A percentile compares a stretch with the other conserved stretches of the same genome.
These are phyloP conservation scores for Gadus chalcogrammus DNA, from an alignment of 2,113 vertebrate genomes.

Conservation along the genomic window DNA sequence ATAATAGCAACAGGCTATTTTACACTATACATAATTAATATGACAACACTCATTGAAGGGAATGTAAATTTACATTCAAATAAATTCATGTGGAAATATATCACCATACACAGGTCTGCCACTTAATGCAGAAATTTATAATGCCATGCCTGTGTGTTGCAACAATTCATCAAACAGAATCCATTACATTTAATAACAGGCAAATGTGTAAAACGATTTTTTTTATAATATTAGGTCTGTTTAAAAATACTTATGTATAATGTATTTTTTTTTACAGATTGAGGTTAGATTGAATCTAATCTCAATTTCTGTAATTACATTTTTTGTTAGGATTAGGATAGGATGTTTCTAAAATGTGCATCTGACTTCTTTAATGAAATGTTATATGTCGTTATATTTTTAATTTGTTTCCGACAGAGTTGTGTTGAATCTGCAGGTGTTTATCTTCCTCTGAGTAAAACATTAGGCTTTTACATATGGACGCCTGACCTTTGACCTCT, in stretches of 20 bases:
- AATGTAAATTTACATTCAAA: no score
- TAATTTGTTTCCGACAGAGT: slow-evolving; percentile 27
- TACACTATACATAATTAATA: no score
- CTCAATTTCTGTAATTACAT: background rate
- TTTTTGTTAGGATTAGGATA: background rate
- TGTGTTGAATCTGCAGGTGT: slow-evolving; percentile 56
- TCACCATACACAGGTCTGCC: no score
- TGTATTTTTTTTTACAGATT: background rate
- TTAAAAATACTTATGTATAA: background rate
- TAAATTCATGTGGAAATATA: no score
- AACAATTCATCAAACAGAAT: background rate
- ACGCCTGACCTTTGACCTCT: slow-evolving; percentile 45
- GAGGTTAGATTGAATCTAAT: background rate
- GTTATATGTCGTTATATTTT: background rate
- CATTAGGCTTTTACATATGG: slow-evolving; percentile 39
- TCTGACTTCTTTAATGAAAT: slow-evolving; percentile 7
- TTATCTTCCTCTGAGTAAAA: slow-evolving; percentile 41
- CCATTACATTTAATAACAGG: background rate
- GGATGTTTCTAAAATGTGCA: background rate
- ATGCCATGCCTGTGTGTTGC: no score
- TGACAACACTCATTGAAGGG: no score
- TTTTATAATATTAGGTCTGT: background rate
- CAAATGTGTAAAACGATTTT: background rate
- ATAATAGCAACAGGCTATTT: no score
- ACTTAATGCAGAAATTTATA: no score